Conservation (phyloP, 1,140 invertebrate genomes). For the Dysdera silvatica region DNA sequence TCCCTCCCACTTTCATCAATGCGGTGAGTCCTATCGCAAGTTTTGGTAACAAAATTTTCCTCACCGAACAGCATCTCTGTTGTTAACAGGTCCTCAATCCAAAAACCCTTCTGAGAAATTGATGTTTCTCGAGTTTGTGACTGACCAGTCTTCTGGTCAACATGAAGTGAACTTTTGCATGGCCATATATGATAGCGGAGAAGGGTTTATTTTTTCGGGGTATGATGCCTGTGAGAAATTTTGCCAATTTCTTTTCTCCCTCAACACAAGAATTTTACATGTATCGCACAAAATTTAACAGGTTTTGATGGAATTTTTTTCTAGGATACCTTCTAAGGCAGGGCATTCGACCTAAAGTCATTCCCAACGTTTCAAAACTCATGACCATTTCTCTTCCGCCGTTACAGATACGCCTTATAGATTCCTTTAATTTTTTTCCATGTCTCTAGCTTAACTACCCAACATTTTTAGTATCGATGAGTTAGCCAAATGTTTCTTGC, state of each 20-base stretch:
- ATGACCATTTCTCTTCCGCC: background rate
- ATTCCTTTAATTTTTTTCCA: background rate
- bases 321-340: background rate
- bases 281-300: background rate
- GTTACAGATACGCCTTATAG: background rate
- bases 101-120: background rate
- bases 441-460: background rate
- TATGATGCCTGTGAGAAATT: background rate
- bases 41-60: background rate
- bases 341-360: background rate
- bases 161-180: background rate
- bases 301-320: background rate
- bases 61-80: background rate
- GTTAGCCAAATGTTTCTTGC: conserved; percentile 11
- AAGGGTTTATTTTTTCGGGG: background rate
- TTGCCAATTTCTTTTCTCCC: background rate
- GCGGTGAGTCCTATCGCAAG: background rate
- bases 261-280: background rate
- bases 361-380: background rate
- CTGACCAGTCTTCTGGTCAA: background rate
- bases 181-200: background rate
- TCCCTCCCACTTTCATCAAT: background rate
- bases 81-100: background rate
- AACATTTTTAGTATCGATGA: background rate
- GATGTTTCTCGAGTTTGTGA: background rate